Evolutionary conservation across 2,113 vertebrate species (phyloP).

Genomic region (Candoia aspera): DNA sequence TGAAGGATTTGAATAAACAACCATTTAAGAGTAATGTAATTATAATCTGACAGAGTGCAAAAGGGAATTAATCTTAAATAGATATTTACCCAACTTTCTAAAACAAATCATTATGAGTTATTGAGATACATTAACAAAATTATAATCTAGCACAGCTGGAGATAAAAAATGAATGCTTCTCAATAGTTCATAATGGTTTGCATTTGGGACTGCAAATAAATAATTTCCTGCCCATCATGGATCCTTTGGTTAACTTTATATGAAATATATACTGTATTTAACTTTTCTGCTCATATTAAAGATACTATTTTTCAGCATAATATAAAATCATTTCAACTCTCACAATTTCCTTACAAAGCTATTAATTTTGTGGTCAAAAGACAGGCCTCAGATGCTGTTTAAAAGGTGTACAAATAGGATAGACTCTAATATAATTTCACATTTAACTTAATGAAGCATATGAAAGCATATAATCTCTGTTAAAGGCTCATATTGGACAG

Average conservation of each 20-base stretch:
- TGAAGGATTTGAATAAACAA: slow-evolving; percentile 60
- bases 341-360: slow-evolving; percentile 63
- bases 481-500: slow-evolving; percentile 72
- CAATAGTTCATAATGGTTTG: slow-evolving; percentile 42
- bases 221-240: slow-evolving; percentile 19
- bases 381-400: slow-evolving; percentile 59
- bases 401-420: slow-evolving; percentile 70
- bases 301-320: slow-evolving; percentile 59
- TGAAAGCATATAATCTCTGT: slow-evolving; percentile 73
- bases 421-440: slow-evolving; percentile 77
- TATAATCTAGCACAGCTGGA: slow-evolving; percentile 1
- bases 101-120: slow-evolving; percentile 25
- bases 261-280: slow-evolving; percentile 60
- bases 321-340: slow-evolving; percentile 64
- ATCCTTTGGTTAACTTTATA: slow-evolving; percentile 50
- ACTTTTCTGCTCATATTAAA: slow-evolving; percentile 55
- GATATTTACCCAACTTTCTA: slow-evolving; percentile 10
- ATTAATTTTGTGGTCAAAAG: slow-evolving; percentile 72
- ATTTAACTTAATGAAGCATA: slow-evolving; percentile 76
- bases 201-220: slow-evolving; percentile 60
- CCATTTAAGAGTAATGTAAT: slow-evolving; percentile 28
- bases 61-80: slow-evolving; percentile 19
- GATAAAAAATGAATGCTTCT: slow-evolving; percentile 35
- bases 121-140: slow-evolving; percentile 24
- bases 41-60: slow-evolving; percentile 17